Evolutionary conservation across 2,888 invertebrate genomes (phyloP).

Genomic region (Dasysyrphus albostriatus): DNA sequence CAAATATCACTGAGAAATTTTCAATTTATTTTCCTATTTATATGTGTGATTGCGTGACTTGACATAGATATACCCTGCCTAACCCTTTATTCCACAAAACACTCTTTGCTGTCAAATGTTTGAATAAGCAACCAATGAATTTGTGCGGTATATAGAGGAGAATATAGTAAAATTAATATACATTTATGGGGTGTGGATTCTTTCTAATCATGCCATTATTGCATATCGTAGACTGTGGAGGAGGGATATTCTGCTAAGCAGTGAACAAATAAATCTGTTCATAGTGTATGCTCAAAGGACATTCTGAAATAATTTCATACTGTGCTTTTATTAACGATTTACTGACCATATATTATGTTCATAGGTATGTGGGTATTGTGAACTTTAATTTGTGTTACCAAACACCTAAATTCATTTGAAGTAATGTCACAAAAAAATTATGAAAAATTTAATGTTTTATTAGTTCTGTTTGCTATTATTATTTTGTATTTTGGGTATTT

Average conservation of each 20-base stretch:
- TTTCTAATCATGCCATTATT: not conserved
- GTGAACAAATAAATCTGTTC: constrained; percentile 55
- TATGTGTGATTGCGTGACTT: constrained; percentile 42
- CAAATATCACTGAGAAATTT: constrained; percentile 73
- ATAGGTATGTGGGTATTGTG: not conserved
- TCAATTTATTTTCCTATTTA: constrained; percentile 69
- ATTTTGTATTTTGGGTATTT: too few relatives aligned
- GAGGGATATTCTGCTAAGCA: constrained; percentile 41
- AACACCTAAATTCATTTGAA: too few relatives aligned
- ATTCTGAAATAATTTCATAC: constrained; percentile 37
- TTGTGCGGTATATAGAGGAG: not conserved
- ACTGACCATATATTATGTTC: not conserved
- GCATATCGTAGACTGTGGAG: not conserved
- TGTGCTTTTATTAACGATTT: not conserved
- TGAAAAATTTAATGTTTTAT: too few relatives aligned
- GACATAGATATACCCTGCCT: constrained; percentile 28
- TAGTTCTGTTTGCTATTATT: too few relatives aligned
- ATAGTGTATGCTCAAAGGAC: constrained; percentile 30
- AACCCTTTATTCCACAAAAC: not conserved
- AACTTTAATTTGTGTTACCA: too few relatives aligned
- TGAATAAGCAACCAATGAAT: constrained; percentile 44
- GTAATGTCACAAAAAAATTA: too few relatives aligned
- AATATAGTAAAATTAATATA: constrained; percentile 12
- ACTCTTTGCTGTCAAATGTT: constrained; percentile 27
- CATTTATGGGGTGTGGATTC: constrained; percentile 1